Evolutionary conservation across 1,140 invertebrate species (phyloP), one percentile per base, ranked within the genome.

Genomic region (Drosophila novamexicana): DNA sequence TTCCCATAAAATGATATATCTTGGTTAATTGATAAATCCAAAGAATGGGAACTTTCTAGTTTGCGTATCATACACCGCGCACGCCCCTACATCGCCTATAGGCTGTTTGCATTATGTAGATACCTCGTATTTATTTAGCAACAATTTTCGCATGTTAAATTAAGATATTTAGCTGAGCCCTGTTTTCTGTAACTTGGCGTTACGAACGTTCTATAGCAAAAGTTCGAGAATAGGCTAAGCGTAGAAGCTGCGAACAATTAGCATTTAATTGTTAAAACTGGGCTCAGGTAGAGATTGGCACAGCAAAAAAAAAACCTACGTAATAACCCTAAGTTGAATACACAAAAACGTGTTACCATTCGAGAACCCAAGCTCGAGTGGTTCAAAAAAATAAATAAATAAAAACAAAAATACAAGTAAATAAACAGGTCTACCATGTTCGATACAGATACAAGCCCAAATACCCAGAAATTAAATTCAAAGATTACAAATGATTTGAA

Each of bases 181-280:
- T 58, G 18, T 50, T 45, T 56, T 36, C 29, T 36, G 9, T 2
- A 52, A 12, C 16, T 16, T 37, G 22, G 16, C 47, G 12, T 50
- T 32, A 50, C 37, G 8, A 32, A 66, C 12, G 22, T 50, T 14
- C 18, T 53, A 39, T 50, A 59, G 52, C 7, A 40, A 45, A 2
- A 14, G 14, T 16, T 34, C n/a, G n/a, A 42, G 16, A 44, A 52
- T 3, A 22, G 22, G 22, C 22, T 22, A 29, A 29, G 22, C 22
- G 22, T 29, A 37, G 53, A 61, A 68, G 79, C 40, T 45, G 50
- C 39, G 49, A 50, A 72, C 56, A 86, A 86, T 85, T 85, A 85
- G 62, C 79, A 66, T 45, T 40, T 16, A 63, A 75, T 50, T 64
- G 81, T 64, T 68, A 81, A 86, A 77, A 75, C 40, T 59, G 16